Conservation (phyloP, 2,797 vertebrate genomes). For the Babyrousa celebensis region DNA sequence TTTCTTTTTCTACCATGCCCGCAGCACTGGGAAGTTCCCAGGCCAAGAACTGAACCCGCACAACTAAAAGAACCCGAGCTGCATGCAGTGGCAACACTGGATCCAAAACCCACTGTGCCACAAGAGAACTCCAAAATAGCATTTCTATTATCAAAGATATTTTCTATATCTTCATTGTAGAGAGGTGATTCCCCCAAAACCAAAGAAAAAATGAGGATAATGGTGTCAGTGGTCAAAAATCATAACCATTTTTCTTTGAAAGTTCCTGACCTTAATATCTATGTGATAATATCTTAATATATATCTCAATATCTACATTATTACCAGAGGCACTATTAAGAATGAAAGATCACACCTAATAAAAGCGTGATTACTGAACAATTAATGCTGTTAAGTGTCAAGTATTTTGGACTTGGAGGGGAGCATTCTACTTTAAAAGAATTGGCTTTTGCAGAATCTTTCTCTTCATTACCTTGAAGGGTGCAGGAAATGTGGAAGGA, state of each 20-base stretch:
- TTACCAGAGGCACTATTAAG: background rate
- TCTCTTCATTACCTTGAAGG: background rate
- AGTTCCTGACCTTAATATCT: background rate
- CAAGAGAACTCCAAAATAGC: background rate
- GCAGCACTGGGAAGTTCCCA: too few relatives aligned
- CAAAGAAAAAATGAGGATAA: background rate
- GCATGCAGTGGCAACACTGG: too few relatives aligned
- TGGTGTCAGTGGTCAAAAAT: background rate
- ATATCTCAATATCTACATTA: background rate
- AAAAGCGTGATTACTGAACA: background rate
- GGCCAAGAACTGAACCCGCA: too few relatives aligned
- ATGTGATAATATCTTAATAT: too few relatives aligned
- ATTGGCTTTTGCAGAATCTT: background rate
- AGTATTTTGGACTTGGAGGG: background rate
- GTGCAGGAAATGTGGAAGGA: background rate
- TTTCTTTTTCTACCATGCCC: too few relatives aligned
- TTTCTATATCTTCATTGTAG: background rate
- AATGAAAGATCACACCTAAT: background rate
- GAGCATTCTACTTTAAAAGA: background rate
- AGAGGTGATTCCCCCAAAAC: constrained; percentile 9
- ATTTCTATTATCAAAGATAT: background rate
- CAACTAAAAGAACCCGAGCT: too few relatives aligned
- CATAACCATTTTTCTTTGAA: background rate
- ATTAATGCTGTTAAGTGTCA: background rate
- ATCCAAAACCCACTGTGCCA: too few relatives aligned